A percentile compares a stretch with the other conserved stretches of the same genome.
Conservation (phyloP, 2,797 vertebrate genomes). For the Podarcis siculus region DNA sequence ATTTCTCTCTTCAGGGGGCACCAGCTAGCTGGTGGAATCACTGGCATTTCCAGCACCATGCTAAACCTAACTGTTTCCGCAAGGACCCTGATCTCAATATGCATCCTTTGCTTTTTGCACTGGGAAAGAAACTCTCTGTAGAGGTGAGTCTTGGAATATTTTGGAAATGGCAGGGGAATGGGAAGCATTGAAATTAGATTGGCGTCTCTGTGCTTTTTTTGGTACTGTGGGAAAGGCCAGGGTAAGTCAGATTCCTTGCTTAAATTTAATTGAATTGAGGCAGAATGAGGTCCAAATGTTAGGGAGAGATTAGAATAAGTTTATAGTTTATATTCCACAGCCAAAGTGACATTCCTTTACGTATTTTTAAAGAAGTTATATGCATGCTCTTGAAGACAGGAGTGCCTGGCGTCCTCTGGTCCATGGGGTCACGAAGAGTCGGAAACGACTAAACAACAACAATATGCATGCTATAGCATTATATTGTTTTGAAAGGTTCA, state of each 20-base stretch:
- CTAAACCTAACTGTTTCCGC: slow-evolving; percentile 85
- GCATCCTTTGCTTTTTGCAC: slow-evolving; percentile 82
- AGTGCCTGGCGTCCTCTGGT: too few species aligned
- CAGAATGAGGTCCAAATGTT: too few species aligned
- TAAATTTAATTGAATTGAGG: not conserved
- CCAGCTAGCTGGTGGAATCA: slow-evolving; percentile 88
- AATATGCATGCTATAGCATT: not conserved
- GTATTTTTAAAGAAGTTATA: not conserved
- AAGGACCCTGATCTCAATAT: slow-evolving; percentile 86
- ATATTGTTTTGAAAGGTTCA: not conserved
- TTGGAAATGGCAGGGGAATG: not conserved
- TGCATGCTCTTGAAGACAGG: not conserved
- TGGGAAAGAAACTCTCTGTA: slow-evolving; percentile 82
- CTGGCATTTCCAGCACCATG: slow-evolving; percentile 85
- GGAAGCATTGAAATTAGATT: not conserved
- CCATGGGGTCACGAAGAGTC: too few species aligned
- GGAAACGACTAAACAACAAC: too few species aligned
- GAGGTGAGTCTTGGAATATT: slow-evolving; percentile 74
- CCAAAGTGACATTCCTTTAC: not conserved
- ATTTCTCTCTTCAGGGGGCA: slow-evolving; percentile 74
- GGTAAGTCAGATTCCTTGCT: not conserved
- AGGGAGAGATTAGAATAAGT: accelerated
- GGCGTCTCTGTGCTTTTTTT: not conserved
- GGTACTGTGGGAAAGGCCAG: not conserved
- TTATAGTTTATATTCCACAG: not conserved